A percentile compares a stretch with the other conserved stretches of the same genome.
Conservation (phyloP, 2,113 vertebrate species). For the Paedocypris sp. region DNA sequence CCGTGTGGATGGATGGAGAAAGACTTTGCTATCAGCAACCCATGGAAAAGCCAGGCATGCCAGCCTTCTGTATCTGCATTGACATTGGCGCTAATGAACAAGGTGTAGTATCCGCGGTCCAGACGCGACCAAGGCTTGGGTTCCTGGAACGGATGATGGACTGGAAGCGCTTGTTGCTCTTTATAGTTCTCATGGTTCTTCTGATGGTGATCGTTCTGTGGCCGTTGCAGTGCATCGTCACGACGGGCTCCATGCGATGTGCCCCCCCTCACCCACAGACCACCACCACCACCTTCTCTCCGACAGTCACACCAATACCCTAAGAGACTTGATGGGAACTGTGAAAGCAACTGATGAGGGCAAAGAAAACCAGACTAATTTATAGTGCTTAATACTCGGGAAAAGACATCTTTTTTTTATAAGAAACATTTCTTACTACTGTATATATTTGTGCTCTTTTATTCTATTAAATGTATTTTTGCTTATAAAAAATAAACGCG, state of each 20-base stretch:
- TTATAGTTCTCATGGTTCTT: conserved; percentile 61
- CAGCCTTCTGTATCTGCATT: conserved; percentile 66
- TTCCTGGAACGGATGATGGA: conserved; percentile 57
- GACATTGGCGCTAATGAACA: conserved; percentile 75
- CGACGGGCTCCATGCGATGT: conserved; percentile 74
- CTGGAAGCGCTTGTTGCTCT: conserved; percentile 75
- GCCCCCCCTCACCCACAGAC: neutral
- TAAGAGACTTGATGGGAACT: neutral
- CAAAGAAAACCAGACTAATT: too few species aligned
- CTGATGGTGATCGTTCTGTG: conserved; percentile 75
- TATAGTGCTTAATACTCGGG: neutral
- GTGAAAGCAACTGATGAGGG: too few species aligned
- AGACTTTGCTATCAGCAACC: conserved; percentile 72
- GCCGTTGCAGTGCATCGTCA: conserved; percentile 81
- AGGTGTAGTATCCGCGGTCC: rapidly evolving
- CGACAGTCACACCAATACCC: neutral
- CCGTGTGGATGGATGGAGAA: conserved; percentile 82
- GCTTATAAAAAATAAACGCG: conserved; percentile 38
- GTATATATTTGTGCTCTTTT: conserved; percentile 23
- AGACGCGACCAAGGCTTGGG: neutral
- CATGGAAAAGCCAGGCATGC: neutral
- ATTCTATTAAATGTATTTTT: conserved; percentile 30
- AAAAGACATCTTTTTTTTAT: neutral
- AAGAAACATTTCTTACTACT: too few species aligned
- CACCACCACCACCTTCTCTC: neutral